phyloP scores from a whole-genome alignment of 2,888 invertebrate species.

The Epirrhoe alternata region DNA sequence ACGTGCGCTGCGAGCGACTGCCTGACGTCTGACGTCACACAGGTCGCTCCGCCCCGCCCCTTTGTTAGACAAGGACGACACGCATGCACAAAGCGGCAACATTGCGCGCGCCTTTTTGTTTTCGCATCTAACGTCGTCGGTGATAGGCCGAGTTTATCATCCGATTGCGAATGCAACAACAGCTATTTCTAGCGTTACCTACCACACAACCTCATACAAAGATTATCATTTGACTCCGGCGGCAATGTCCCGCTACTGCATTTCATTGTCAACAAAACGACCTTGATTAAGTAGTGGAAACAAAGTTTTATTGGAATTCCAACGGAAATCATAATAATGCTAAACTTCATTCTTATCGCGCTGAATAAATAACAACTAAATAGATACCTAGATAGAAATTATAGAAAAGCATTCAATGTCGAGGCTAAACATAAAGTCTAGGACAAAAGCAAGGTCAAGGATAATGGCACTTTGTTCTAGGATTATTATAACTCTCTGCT shows the following conservation, averaged over 20 bases:
- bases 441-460: conserved; percentile 47
- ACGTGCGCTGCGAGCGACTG: conserved; percentile 73
- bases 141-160: conserved; percentile 81
- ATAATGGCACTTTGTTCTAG: conserved; percentile 39
- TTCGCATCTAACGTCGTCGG: conserved; percentile 72
- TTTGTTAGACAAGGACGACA: conserved; percentile 62
- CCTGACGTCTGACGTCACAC: conserved; percentile 79
- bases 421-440: conserved; percentile 40
- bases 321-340: conserved; percentile 34
- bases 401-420: conserved; percentile 51
- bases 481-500: conserved; percentile 6
- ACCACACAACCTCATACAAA: conserved; percentile 50
- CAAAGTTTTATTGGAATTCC: conserved; percentile 44
- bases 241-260: conserved; percentile 56
- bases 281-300: conserved; percentile 54
- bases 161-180: conserved; percentile 79
- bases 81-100: conserved; percentile 70
- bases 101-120: conserved; percentile 77
- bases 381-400: background rate
- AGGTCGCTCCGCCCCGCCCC: conserved; percentile 73
- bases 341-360: conserved; percentile 15
- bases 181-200: conserved; percentile 71
- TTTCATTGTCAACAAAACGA: conserved; percentile 66
- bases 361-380: conserved; percentile 25
- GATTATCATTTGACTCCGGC: conserved; percentile 58